Conservation (phyloP, 2,888 invertebrate genomes). For the Rugalucina vietnamica region DNA sequence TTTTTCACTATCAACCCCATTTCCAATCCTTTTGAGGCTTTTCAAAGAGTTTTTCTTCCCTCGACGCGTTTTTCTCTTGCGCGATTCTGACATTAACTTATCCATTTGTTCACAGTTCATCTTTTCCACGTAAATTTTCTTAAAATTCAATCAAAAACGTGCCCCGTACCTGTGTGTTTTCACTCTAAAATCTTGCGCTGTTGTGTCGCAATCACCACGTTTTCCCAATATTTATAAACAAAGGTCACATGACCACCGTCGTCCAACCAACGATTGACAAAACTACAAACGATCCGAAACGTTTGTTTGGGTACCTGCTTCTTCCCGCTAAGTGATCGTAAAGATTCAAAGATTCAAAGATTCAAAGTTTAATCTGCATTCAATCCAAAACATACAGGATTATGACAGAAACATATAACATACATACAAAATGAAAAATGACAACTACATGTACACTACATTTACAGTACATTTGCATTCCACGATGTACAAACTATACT, state of each 20-base stretch:
- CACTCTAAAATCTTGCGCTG: not conserved
- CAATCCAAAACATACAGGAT: too few species aligned
- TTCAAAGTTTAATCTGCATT: too few species aligned
- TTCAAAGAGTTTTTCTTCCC: constrained; percentile 52
- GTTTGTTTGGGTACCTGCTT: too few species aligned
- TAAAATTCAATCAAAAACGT: not conserved
- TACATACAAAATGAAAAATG: too few species aligned
- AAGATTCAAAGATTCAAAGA: too few species aligned
- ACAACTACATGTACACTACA: too few species aligned
- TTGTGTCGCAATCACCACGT: constrained; percentile 38
- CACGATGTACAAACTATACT: too few species aligned
- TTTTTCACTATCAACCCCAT: not conserved
- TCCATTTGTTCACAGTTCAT: constrained; percentile 30
- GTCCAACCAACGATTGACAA: constrained; percentile 54
- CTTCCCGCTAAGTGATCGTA: too few species aligned
- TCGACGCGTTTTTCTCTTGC: constrained; percentile 56
- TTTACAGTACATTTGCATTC: too few species aligned
- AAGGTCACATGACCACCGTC: constrained; percentile 61
- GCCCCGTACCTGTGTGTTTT: not conserved
- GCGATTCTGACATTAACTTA: constrained; percentile 41
- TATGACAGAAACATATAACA: too few species aligned
- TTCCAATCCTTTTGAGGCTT: not conserved
- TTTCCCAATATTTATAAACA: constrained; percentile 34
- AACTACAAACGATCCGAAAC: too few species aligned
- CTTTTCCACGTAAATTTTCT: not conserved